These are phyloP conservation scores for Podarcis muralis DNA, from an alignment of 2,113 vertebrate species.

Conservation along the genomic window DNA sequence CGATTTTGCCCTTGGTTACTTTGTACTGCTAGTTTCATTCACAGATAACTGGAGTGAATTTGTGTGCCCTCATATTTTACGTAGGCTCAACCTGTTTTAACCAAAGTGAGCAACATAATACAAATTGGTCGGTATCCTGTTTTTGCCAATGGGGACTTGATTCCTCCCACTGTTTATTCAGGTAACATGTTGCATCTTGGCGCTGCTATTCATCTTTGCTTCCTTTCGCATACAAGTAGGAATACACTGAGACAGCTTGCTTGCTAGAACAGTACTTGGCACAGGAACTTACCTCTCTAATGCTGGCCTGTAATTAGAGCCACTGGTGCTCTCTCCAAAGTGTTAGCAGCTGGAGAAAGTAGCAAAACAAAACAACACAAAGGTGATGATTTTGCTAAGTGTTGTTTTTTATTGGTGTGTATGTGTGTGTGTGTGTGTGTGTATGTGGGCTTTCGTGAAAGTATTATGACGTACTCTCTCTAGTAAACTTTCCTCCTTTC, in stretches of 20 bases:
- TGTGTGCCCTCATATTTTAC: not conserved
- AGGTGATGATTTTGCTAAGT: conserved; percentile 52
- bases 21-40: not conserved
- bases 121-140: not conserved
- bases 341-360: conserved; percentile 56
- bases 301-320: not conserved
- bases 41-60: not conserved
- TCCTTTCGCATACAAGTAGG: conserved; percentile 27
- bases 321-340: conserved; percentile 39
- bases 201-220: not conserved
- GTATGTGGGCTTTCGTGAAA: conserved; percentile 39
- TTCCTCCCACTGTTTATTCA: not conserved
- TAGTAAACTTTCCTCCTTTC: conserved; percentile 59
- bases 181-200: not conserved
- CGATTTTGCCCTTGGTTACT: fast-evolving
- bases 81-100: not conserved
- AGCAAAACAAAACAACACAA: conserved; percentile 34
- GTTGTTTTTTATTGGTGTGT: not conserved
- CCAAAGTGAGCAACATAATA: not conserved
- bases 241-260: not conserved
- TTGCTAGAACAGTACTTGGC: not conserved
- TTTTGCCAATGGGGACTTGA: not conserved
- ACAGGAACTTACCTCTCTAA: not conserved
- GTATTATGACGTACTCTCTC: conserved; percentile 56
- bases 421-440: not conserved